Percentiles rank a stretch among this genome's conserved stretches.
These are phyloP conservation scores for Bujurquina vittata DNA, from an alignment of 2,113 vertebrate genomes.

Conservation along the genomic window DNA sequence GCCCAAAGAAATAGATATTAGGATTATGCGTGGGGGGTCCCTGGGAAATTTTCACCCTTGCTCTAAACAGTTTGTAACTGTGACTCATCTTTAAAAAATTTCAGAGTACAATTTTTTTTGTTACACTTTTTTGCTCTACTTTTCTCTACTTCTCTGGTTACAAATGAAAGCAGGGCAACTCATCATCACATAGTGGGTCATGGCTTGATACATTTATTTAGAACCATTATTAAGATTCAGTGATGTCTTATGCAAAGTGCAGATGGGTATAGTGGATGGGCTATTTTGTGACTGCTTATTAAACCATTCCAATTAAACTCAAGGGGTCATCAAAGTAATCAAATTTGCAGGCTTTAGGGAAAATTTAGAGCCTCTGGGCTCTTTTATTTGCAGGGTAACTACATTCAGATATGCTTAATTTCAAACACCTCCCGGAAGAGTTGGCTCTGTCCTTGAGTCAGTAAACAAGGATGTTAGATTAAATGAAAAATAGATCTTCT, in stretches of 20 bases:
- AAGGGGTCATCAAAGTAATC: slow-evolving; percentile 17
- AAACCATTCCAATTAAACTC: slow-evolving; percentile 19
- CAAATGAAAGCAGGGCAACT: no score
- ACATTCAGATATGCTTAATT: slow-evolving; percentile 21
- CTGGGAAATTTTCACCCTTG: neutral
- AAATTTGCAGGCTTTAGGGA: neutral
- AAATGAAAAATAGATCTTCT: slow-evolving; percentile 30
- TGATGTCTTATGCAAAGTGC: neutral
- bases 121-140: no score
- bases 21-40: neutral
- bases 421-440: slow-evolving; percentile 26
- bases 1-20: neutral
- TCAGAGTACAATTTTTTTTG: no score
- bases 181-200: no score
- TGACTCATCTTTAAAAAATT: no score
- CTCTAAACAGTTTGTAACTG: neutral
- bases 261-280: neutral
- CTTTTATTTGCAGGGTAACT: slow-evolving; percentile 19
- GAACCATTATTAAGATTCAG: no score
- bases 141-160: no score
- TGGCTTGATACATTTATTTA: no score
- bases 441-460: slow-evolving; percentile 16
- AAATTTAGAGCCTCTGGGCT: neutral
- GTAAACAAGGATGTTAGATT: slow-evolving; percentile 49
- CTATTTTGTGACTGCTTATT: neutral